Evolutionary conservation across 2,113 vertebrate genomes (phyloP), one percentile per base, ranked within the genome.

Genomic region (Varanus salvator): DNA sequence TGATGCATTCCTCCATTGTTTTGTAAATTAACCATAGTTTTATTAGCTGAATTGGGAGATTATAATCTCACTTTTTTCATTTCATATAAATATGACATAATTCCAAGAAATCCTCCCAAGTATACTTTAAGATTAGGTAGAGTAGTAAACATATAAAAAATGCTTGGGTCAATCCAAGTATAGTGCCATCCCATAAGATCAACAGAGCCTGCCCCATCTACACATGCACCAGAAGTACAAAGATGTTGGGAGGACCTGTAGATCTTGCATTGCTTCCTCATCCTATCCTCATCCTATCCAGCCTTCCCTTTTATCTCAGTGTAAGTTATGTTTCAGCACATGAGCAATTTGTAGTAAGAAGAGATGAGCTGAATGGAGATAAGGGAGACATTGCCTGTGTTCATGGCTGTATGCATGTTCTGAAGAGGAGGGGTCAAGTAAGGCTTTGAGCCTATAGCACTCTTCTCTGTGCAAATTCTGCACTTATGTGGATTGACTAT

Each of bases 21-120:
- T 48, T 81, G 80, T 81, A 81, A 81, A 81, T 29, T 57, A 86
- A 17, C 84, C 69, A 75, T 74, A 44, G 34, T 34, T 84, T 84
- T 84, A 48, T 34, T 44, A 44, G 31, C 84, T 23, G 21, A 21
- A 34, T 21, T 86, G n/a, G 34, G 15, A 21, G 50, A 23, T 34
- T 25, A 34, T 74, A 14, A 85, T 74, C 44, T 84, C 8, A 14
- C 12, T 68, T 66, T 48, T 72, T 23, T 48, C 64, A 48, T 68
- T 84, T 69, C 29, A 21, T 69, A 84, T 29, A 69, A 71, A 72
- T 83, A 64, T 71, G 27, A 44, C 66, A 71, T 71, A 50, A n/a
- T 71, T 69, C 27, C 66, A 85, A 85, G 8, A 71, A 50, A 85
- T 71, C 31, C 44, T 85, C 44, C 66, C 44, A n/a, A 84, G 34